Evolutionary conservation across 2,888 invertebrate genomes (phyloP), one percentile per base, ranked within the genome.

Genomic region (Hofmannophila pseudospretella): DNA sequence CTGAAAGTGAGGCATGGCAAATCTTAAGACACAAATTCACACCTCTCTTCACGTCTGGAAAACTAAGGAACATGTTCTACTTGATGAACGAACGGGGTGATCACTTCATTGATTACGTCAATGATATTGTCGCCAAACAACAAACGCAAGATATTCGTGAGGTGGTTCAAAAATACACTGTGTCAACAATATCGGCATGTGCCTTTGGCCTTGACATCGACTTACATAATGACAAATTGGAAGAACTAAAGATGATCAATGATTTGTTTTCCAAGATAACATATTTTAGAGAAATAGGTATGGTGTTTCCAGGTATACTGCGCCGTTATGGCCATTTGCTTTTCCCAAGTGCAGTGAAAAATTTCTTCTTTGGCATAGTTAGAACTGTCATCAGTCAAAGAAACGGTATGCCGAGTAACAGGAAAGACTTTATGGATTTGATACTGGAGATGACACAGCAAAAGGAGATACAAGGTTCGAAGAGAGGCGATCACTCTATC

Each of bases 51-150:
- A 72, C 73, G 3, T 58, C 75, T 0, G 66, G 68, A 3, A 77
- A 78, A 49, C 43, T 76, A 9, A 76, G 63, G 39, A 69, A 66
- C 20, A 77, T 78, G 76, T 51, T 70, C 13, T 46, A 65, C 41
- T 35, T 77, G 12, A 43, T 78, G 9, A 42, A 42, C 11, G 65
- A 69, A 16, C 52, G 60, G 2, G 62, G 53, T 9, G 57, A 75
- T 4, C 40, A 47, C 4, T 68, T 69, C 22, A 13, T 62, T 1
- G 39, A 65, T 0, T 49, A 63, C 27, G 7, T 73, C 0, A 39
- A 44, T 1, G 30, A 34, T 0, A n/a, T 57, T 23, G 38, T 42
- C 3, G 26, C 41, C 1, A 28, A 44, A 2, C 22, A 50, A 1
- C 19, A 54, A 1, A 65, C 68, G 34, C 57, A 58, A 2, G 51